phyloP scores from a whole-genome alignment of 2,113 vertebrate genomes.

The Hemicordylus capensis region DNA sequence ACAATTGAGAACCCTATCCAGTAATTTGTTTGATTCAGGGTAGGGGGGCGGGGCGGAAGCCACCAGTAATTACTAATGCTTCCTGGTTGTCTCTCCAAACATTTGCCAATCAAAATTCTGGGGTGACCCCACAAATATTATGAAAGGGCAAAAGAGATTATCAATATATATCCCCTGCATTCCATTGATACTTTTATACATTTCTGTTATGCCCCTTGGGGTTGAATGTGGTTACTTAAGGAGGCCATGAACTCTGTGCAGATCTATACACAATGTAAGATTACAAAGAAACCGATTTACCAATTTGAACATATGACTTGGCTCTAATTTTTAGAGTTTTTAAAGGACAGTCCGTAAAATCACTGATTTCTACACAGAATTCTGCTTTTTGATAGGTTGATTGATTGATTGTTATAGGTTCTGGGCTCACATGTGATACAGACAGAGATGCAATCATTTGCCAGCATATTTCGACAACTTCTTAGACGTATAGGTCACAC shows the following conservation, averaged over 20 bases:
- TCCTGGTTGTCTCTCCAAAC: not conserved
- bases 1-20: not conserved
- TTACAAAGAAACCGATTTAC: too few relatives aligned
- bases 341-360: not conserved
- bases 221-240: not conserved
- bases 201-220: not conserved
- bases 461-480: not conserved
- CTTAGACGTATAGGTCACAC: not conserved
- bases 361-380: not conserved
- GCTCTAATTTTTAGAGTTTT: not conserved
- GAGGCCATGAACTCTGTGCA: too few relatives aligned
- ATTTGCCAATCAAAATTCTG: not conserved
- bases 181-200: not conserved
- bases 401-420: not conserved
- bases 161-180: not conserved
- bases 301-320: not conserved
- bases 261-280: too few relatives aligned
- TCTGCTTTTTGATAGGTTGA: not conserved
- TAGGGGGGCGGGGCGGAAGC: too few relatives aligned
- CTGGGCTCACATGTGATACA: not conserved
- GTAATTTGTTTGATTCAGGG: too few relatives aligned
- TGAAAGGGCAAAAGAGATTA: not conserved
- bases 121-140: not conserved
- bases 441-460: not conserved
- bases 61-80: too few relatives aligned